Base-by-base conservation (phyloP, 2,113 vertebrate genomes). In the Eptatretus burgeri region DNA sequence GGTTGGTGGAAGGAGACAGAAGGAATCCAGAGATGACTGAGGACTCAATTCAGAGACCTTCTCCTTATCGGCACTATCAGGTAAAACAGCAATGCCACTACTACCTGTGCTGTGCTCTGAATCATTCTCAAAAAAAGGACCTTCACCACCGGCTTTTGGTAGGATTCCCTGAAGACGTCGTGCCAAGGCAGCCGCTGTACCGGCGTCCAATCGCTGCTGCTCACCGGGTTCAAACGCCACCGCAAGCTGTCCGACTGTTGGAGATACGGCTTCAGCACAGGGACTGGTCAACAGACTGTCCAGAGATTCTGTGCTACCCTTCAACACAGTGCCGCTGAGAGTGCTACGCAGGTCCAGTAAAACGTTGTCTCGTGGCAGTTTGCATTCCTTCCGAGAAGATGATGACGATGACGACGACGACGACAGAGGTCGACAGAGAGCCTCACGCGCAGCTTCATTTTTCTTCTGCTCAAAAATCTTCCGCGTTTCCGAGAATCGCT, bases 241-340 rank as follows among this genome's bases (percentile, higher is more conserved):
- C 0, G 86, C 88, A 68, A 98, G 81, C 72, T 93, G 88, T 71
- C 85, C 93, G 70, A 96, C 89, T 1, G 89, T 93, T 5, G 91
- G 85, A 53, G 85, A 94, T 52, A 85, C 79, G 0, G 85, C 83
- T 69, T 98, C 89, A 1, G 84, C 83, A 68, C 89, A 76, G 63
- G 91, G 84, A 76, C 88, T 93, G 56, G 56, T 60, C 10, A 60
- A 20, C n/a, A 60, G 2, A 12, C 88, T 93, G 70, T 94, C 89
- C 76, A 94, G 70, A 12, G 88, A 93, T 73, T 93, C 91, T 1
- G 76, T 84, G 67, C 88, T 96, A 71, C 86, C 88, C 72, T 85
- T 72, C 27, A 41, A 7, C 27, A 41, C 27, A 41, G 65, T 84
- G 84, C 5, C 51, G 17, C 17, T 60, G 20, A 50, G 41, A 27